These are phyloP conservation scores for Eumacrocentrus americanus DNA, from an alignment of 2,888 invertebrate genomes.

Conservation along the genomic window DNA sequence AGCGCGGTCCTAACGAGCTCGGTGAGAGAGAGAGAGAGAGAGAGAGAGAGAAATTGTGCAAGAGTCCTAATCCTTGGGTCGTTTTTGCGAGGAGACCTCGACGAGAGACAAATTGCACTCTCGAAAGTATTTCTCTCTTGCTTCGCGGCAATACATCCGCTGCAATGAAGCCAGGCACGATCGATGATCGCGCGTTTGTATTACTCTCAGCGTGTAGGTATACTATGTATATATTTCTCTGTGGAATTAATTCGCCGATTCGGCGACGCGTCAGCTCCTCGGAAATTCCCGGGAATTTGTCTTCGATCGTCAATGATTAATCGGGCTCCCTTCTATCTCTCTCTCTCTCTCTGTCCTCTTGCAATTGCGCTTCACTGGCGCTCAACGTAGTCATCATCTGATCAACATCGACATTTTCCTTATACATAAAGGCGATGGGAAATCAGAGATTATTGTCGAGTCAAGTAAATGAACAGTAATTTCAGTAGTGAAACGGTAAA, in stretches of 20 bases:
- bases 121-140: slow-evolving; percentile 30
- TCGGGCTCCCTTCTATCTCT: not conserved
- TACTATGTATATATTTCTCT: no score
- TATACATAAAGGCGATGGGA: no score
- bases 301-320: slow-evolving; percentile 8
- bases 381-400: slow-evolving; percentile 9
- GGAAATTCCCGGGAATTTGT: slow-evolving; percentile 6
- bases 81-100: slow-evolving; percentile 12
- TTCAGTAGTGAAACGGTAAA: no score
- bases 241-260: slow-evolving; percentile 22
- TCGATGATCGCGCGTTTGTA: slow-evolving; percentile 31
- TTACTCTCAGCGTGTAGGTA: no score
- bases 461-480: no score
- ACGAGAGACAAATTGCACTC: slow-evolving; percentile 40
- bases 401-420: no score
- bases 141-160: slow-evolving; percentile 11
- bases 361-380: not conserved
- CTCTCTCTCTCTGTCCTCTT: no score
- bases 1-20: slow-evolving; percentile 24
- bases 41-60: not conserved
- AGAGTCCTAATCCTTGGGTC: slow-evolving; percentile 26
- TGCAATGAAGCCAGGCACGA: slow-evolving; percentile 12
- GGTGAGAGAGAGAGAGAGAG: slow-evolving; percentile 8
- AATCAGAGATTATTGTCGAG: no score
- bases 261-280: slow-evolving; percentile 8